Conservation (phyloP, 2,888 invertebrate species). For the Spatulosminthurus flaviceps region DNA sequence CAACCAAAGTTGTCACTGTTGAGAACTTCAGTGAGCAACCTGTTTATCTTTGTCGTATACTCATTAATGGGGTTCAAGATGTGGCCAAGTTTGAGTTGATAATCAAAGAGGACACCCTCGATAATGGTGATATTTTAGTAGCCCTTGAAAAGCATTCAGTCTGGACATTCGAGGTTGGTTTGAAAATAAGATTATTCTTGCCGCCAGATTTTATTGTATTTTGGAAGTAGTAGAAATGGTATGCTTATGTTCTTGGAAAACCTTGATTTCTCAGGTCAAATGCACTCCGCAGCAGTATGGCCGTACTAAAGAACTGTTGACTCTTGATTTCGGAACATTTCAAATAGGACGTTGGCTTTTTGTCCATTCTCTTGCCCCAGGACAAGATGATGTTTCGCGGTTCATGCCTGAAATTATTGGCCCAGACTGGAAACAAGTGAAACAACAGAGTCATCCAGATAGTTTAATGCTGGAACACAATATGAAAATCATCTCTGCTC, state of each 20-base stretch:
- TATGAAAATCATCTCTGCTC: slow-evolving; percentile 68
- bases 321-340: slow-evolving; percentile 73
- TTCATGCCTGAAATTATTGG: not conserved
- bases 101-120: not conserved
- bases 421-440: not conserved
- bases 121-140: not conserved
- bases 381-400: slow-evolving; percentile 30
- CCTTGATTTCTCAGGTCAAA: slow-evolving; percentile 65
- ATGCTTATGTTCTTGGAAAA: not conserved
- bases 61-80: slow-evolving; percentile 43
- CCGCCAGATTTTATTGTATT: not conserved
- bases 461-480: slow-evolving; percentile 48
- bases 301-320: slow-evolving; percentile 71
- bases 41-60: not conserved
- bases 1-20: slow-evolving; percentile 44
- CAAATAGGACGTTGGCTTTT: slow-evolving; percentile 72
- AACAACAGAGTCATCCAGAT: not conserved
- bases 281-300: slow-evolving; percentile 74
- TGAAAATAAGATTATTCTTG: not conserved
- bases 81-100: slow-evolving; percentile 53
- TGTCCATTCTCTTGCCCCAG: slow-evolving; percentile 68
- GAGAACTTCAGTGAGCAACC: slow-evolving; percentile 43
- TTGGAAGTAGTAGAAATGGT: not conserved
- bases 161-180: not conserved
- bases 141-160: not conserved